Conservation (phyloP, 2,113 vertebrate genomes). For the Alectura lathami region DNA sequence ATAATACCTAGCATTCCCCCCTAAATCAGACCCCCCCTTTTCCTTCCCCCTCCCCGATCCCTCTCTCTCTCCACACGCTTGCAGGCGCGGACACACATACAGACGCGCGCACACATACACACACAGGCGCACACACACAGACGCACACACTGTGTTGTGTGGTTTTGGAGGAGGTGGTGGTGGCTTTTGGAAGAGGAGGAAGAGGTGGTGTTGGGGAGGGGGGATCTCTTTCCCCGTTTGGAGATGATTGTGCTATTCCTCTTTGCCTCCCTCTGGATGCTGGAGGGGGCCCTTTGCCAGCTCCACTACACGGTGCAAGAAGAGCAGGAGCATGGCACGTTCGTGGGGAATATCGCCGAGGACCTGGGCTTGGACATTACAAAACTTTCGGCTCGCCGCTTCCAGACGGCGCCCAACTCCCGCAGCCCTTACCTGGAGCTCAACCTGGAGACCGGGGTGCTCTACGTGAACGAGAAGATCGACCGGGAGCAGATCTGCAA, state of each 20-base stretch:
- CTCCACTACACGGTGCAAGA: constrained; percentile 97
- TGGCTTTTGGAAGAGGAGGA: constrained; percentile 46
- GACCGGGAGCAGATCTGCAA: constrained; percentile 96
- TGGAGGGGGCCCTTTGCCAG: constrained; percentile 88
- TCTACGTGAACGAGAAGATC: constrained; percentile 93
- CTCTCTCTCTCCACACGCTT: constrained; percentile 15
- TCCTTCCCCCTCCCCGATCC: not conserved
- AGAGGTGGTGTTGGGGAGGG: constrained; percentile 68
- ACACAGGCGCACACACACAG: not conserved
- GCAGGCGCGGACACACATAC: constrained; percentile 5
- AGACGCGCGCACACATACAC: not conserved
- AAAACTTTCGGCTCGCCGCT: constrained; percentile 92
- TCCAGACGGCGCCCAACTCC: constrained; percentile 93
- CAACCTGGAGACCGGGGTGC: constrained; percentile 93
- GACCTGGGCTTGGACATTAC: constrained; percentile 98
- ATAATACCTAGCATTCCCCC: constrained; percentile 51
- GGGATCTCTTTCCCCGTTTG: constrained; percentile 77
- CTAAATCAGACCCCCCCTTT: not conserved
- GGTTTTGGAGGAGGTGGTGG: constrained; percentile 36
- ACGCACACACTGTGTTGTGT: not conserved
- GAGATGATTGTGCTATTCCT: constrained; percentile 91
- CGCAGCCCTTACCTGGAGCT: constrained; percentile 94
- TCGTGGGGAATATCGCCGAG: constrained; percentile 98
- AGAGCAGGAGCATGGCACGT: constrained; percentile 94
- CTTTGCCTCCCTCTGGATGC: constrained; percentile 84